A percentile compares a stretch with the other conserved stretches of the same genome.
phyloP scores from a whole-genome alignment of 2,113 vertebrate genomes.

The Diglossa brunneiventris region DNA sequence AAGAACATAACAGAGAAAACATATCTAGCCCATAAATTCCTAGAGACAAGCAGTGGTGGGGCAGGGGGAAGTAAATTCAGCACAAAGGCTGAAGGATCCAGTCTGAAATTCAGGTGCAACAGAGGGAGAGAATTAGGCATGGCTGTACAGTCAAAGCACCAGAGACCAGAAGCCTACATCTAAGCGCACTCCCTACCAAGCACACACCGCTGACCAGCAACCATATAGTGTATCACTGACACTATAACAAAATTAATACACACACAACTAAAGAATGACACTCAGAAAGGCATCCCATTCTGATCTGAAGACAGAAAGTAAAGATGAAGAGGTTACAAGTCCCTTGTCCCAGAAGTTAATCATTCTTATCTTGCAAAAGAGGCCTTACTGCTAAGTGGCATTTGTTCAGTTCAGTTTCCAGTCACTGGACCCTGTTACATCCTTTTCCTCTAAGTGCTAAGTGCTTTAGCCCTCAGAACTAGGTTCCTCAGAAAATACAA shows the following conservation, averaged over 20 bases:
- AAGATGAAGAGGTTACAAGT: background rate
- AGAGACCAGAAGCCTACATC: background rate
- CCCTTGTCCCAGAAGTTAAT: background rate
- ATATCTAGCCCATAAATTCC: background rate
- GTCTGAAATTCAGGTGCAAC: background rate
- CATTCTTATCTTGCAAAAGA: background rate
- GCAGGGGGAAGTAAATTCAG: rapidly evolving
- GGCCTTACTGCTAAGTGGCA: background rate
- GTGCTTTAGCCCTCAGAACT: background rate
- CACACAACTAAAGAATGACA: background rate
- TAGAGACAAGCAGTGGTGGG: background rate
- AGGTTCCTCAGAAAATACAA: background rate
- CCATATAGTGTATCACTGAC: rapidly evolving
- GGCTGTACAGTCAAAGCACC: background rate
- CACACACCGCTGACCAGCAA: background rate
- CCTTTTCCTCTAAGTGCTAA: background rate
- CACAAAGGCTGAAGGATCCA: background rate
- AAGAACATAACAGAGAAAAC: background rate
- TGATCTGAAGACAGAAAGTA: background rate
- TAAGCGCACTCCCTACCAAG: background rate
- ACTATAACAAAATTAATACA: background rate
- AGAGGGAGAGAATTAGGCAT: background rate
- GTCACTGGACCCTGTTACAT: background rate
- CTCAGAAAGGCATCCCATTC: background rate
- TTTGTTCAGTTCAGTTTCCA: background rate